Evolutionary conservation across 2,888 invertebrate species (phyloP).

Genomic region (Bugula neritina): DNA sequence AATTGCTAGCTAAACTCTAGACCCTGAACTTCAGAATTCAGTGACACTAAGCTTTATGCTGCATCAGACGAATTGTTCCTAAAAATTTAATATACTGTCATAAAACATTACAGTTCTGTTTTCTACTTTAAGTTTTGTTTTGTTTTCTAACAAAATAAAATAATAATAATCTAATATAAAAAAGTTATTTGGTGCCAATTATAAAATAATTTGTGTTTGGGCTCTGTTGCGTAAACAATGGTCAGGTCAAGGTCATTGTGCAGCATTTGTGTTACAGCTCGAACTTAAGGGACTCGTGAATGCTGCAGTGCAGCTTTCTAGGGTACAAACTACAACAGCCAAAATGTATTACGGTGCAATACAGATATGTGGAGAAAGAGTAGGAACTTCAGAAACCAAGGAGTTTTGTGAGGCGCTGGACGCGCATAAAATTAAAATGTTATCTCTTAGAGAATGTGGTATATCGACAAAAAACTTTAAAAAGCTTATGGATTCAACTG

Average conservation of each 20-base stretch:
- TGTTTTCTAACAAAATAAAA: too few relatives aligned
- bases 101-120: too few relatives aligned
- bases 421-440: slow-evolving; percentile 35
- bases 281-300: not conserved
- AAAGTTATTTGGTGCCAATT: too few relatives aligned
- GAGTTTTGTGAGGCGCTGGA: slow-evolving; percentile 37
- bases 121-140: too few relatives aligned
- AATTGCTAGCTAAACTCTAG: too few relatives aligned
- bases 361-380: slow-evolving; percentile 20
- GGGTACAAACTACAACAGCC: not conserved
- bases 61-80: too few relatives aligned
- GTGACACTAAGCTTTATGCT: too few relatives aligned
- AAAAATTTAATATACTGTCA: too few relatives aligned
- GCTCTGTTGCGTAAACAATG: slow-evolving; percentile 19
- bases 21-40: too few relatives aligned
- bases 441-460: slow-evolving; percentile 40
- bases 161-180: too few relatives aligned
- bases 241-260: slow-evolving; percentile 6
- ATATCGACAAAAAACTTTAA: slow-evolving; percentile 37
- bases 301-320: not conserved
- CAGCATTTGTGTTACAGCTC: not conserved
- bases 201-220: too few relatives aligned
- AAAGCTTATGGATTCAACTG: slow-evolving; percentile 36
- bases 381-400: slow-evolving; percentile 33
- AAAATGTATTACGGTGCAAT: slow-evolving; percentile 11